A percentile compares a stretch with the other conserved stretches of the same genome.
Conservation (phyloP, 1,140 invertebrate species). For the Cotesia vestalis region DNA sequence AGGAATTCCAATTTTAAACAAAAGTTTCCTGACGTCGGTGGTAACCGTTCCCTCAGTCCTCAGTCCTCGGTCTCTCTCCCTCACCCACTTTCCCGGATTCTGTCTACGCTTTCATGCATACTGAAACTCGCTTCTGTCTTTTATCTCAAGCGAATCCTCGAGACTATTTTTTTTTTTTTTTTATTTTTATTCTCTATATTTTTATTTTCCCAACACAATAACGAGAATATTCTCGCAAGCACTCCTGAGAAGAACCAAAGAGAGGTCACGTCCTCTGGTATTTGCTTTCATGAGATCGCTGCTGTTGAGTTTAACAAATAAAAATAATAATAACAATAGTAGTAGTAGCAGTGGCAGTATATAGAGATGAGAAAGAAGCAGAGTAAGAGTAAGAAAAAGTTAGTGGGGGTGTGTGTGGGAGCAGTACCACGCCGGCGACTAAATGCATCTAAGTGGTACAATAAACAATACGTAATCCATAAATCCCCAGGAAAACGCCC, state of each 20-base stretch:
- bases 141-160: conserved; percentile 31
- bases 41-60: conserved; percentile 42
- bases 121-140: conserved; percentile 31
- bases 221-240: conserved; percentile 19
- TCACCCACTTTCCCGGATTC: conserved; percentile 43
- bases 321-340: conserved; percentile 5
- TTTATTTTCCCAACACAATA: conserved; percentile 3
- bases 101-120: conserved; percentile 48
- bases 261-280: conserved; percentile 7
- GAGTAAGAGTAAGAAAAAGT: conserved; percentile 12
- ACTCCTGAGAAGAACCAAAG: conserved; percentile 5
- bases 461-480: conserved; percentile 57
- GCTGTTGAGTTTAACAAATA: conserved; percentile 15
- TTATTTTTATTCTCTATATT: conserved; percentile 10
- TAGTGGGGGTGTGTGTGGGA: neutral
- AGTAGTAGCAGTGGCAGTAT: too few species aligned
- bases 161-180: conserved; percentile 5
- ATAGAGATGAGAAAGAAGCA: too few species aligned
- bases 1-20: conserved; percentile 62
- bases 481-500: conserved; percentile 53
- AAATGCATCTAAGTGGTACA: conserved; percentile 41
- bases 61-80: conserved; percentile 11
- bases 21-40: conserved; percentile 58
- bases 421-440: conserved; percentile 32
- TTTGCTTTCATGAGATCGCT: conserved; percentile 19